Evolutionary conservation across 2,888 invertebrate genomes (phyloP).

Genomic region (Drosophila cognata): DNA sequence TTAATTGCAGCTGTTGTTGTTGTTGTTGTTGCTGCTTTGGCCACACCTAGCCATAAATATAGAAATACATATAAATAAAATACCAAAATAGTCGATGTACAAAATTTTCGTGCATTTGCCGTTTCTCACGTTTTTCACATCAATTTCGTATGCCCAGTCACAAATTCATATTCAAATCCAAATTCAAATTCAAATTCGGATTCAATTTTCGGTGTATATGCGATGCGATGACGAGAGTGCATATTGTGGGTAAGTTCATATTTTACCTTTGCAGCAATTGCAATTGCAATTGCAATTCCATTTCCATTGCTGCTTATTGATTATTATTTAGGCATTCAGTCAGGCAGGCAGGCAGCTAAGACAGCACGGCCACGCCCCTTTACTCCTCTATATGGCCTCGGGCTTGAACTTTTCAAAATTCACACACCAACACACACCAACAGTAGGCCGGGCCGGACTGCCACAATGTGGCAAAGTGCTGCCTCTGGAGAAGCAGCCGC

Average conservation of each 20-base stretch:
- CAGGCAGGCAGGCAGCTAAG: slow-evolving; percentile 1
- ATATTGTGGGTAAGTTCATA: slow-evolving; percentile 8
- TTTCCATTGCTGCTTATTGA: slow-evolving; percentile 68
- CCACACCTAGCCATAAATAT: slow-evolving; percentile 73
- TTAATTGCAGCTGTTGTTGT: slow-evolving; percentile 53
- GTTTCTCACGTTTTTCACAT: slow-evolving; percentile 74
- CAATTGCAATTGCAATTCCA: slow-evolving; percentile 34
- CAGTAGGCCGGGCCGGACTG: slow-evolving; percentile 22
- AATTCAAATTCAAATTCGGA: slow-evolving; percentile 41
- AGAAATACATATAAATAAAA: slow-evolving; percentile 36
- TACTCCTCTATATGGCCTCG: slow-evolving; percentile 29
- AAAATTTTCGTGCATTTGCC: slow-evolving; percentile 70
- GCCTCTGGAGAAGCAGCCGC: slow-evolving; percentile 17
- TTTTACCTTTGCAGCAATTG: slow-evolving; percentile 35
- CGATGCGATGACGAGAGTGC: slow-evolving; percentile 16
- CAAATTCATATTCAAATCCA: slow-evolving; percentile 35
- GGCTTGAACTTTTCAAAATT: slow-evolving; percentile 55
- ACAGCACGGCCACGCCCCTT: slow-evolving; percentile 58
- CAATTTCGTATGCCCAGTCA: slow-evolving; percentile 48
- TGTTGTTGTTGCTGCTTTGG: slow-evolving; percentile 1
- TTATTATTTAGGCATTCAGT: slow-evolving; percentile 53
- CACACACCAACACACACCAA: slow-evolving; percentile 26
- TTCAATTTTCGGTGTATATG: slow-evolving; percentile 42
- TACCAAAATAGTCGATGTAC: slow-evolving; percentile 60
- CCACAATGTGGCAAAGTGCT: slow-evolving; percentile 6